Conservation (phyloP, 2,888 invertebrate genomes). For the Himalopsyche kuldschensis region DNA sequence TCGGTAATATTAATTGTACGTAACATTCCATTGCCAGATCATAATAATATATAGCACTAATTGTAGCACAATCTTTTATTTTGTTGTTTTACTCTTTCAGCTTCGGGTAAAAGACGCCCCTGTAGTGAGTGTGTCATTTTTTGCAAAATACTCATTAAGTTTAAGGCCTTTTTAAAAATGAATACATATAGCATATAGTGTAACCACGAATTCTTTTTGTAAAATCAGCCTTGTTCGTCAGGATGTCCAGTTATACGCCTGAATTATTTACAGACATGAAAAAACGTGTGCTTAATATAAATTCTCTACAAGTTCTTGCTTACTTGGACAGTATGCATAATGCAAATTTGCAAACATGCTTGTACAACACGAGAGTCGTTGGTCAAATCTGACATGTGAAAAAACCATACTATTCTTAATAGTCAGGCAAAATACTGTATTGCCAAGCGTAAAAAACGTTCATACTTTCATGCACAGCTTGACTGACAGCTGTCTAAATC, state of each 20-base stretch:
- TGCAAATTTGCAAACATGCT: not conserved
- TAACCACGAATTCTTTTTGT: not conserved
- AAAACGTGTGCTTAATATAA: constrained; percentile 24
- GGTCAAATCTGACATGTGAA: not conserved
- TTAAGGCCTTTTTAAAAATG: too few species aligned
- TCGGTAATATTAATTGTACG: too few species aligned
- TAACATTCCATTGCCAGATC: too few species aligned
- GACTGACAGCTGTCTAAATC: not conserved
- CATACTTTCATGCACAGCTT: not conserved
- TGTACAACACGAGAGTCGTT: not conserved
- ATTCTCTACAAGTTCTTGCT: not conserved
- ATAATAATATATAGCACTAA: too few species aligned
- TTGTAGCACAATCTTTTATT: too few species aligned
- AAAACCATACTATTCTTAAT: not conserved
- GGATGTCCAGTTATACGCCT: not conserved
- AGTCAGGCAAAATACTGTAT: not conserved
- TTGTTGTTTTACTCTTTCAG: too few species aligned
- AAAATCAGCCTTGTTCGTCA: not conserved
- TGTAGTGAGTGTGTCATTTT: too few species aligned
- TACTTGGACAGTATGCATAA: constrained; percentile 19
- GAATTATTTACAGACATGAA: not conserved
- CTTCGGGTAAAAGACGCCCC: too few species aligned
- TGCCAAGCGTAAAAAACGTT: not conserved
- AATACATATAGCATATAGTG: not conserved
- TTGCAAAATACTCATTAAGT: too few species aligned